Percentiles rank a stretch among this genome's conserved stretches.
phyloP scores from a whole-genome alignment of 2,797 vertebrate species.

The Bovichtus variegatus region DNA sequence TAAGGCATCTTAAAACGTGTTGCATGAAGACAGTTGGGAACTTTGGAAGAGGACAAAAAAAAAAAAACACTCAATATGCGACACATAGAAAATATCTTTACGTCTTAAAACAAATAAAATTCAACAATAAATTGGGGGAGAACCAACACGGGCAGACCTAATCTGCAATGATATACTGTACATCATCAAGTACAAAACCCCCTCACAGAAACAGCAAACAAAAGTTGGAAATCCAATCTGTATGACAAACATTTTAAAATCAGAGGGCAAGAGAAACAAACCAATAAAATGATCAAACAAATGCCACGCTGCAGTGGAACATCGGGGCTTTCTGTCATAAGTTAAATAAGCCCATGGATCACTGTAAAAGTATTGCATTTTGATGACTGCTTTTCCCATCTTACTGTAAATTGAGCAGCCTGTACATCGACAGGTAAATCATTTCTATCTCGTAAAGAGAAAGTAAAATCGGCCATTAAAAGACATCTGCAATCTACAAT shows the following conservation, averaged over 20 bases:
- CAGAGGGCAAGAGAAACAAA: not conserved
- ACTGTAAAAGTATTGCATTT: not conserved
- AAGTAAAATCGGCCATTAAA: slow-evolving; percentile 19
- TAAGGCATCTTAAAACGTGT: slow-evolving; percentile 34
- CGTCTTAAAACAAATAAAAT: slow-evolving; percentile 59
- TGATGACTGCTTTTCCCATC: not conserved
- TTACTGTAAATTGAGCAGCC: not conserved
- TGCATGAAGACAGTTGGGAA: slow-evolving; percentile 28
- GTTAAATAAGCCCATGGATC: slow-evolving; percentile 2
- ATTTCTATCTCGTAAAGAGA: not conserved
- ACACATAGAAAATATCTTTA: slow-evolving; percentile 62
- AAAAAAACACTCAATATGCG: slow-evolving; percentile 36
- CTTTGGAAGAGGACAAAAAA: slow-evolving; percentile 11
- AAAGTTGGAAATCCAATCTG: slow-evolving; percentile 28
- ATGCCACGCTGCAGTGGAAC: slow-evolving; percentile 10
- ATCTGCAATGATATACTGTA: slow-evolving; percentile 49
- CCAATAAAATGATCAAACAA: slow-evolving; percentile 13
- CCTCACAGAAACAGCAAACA: slow-evolving; percentile 38
- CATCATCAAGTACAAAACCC: slow-evolving; percentile 31
- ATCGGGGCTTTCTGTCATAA: not conserved
- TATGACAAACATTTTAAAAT: slow-evolving; percentile 25
- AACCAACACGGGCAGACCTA: slow-evolving; percentile 28
- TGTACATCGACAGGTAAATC: not conserved
- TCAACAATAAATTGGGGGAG: slow-evolving; percentile 31
- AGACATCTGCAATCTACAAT: slow-evolving; percentile 10